Percentiles rank a stretch among this genome's conserved stretches.
Evolutionary conservation across 2,797 vertebrate species (phyloP).

Genomic region (Centroberyx gerrardi): DNA sequence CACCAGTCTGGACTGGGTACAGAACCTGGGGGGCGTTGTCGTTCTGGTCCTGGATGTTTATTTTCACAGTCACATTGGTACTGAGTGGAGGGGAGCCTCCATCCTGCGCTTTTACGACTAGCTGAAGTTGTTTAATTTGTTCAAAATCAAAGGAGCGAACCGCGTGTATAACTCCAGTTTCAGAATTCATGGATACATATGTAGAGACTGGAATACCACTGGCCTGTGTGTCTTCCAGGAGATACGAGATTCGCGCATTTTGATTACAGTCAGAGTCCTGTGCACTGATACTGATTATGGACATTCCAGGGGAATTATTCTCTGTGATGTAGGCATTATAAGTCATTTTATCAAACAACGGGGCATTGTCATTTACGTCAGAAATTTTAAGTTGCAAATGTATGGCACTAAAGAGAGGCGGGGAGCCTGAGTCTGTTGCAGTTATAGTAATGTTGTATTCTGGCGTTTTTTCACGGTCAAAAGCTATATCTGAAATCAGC

Average conservation of each 20-base stretch:
- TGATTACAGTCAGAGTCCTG: conserved; percentile 52
- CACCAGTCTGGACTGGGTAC: conserved; percentile 29
- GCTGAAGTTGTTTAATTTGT: conserved; percentile 56
- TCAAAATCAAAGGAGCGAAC: conserved; percentile 83
- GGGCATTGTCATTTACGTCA: conserved; percentile 55
- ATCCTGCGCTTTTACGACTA: conserved; percentile 40
- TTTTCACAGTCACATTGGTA: conserved; percentile 31
- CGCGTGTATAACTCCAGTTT: conserved; percentile 70
- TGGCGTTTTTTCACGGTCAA: conserved; percentile 51
- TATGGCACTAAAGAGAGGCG: conserved; percentile 31
- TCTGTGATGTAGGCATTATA: conserved; percentile 51
- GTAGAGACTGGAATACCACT: conserved; percentile 45
- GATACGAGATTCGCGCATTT: conserved; percentile 53
- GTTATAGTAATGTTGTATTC: conserved; percentile 54
- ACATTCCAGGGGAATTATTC: conserved; percentile 67
- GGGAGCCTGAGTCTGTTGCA: conserved; percentile 38
- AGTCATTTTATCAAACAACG: conserved; percentile 22
- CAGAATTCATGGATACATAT: conserved; percentile 73
- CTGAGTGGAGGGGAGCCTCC: conserved; percentile 45
- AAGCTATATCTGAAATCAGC: conserved; percentile 39
- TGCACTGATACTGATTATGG: conserved; percentile 43
- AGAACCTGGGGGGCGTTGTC: conserved; percentile 27
- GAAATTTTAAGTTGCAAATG: conserved; percentile 35
- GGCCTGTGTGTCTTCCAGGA: conserved; percentile 39
- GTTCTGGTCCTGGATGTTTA: conserved; percentile 43